Conservation (phyloP, 2,113 vertebrate species). For the Oophaga pumilio region DNA sequence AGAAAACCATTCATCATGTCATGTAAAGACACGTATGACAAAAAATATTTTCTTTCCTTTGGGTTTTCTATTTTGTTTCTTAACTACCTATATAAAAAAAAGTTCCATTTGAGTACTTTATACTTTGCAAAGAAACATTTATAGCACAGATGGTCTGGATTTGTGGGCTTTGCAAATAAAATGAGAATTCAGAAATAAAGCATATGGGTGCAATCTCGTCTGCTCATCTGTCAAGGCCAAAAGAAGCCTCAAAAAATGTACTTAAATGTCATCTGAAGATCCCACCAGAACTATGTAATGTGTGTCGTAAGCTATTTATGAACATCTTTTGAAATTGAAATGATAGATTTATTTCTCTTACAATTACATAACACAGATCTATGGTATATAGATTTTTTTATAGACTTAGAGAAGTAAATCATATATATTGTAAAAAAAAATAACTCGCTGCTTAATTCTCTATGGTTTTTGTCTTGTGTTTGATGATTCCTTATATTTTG, state of each 20-base stretch:
- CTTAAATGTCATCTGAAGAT: slow-evolving; percentile 59
- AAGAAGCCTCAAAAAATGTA: slow-evolving; percentile 63
- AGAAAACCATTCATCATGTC: slow-evolving; percentile 11
- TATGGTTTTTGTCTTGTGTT: too few species aligned
- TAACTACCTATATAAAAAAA: slow-evolving; percentile 68
- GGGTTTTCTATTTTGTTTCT: slow-evolving; percentile 69
- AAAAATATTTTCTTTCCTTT: slow-evolving; percentile 73
- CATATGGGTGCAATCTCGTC: slow-evolving; percentile 66
- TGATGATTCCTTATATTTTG: too few species aligned
- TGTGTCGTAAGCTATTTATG: slow-evolving; percentile 19
- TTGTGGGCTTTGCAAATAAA: slow-evolving; percentile 71
- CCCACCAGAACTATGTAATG: slow-evolving; percentile 57
- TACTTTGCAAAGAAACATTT: slow-evolving; percentile 62
- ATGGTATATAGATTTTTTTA: too few species aligned
- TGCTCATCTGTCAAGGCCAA: slow-evolving; percentile 61
- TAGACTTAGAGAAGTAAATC: too few species aligned
- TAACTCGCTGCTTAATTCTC: too few species aligned
- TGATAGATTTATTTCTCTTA: not conserved
- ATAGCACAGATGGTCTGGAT: slow-evolving; percentile 69
- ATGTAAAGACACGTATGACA: slow-evolving; percentile 62
- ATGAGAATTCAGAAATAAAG: slow-evolving; percentile 61
- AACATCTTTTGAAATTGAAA: not conserved
- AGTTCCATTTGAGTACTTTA: slow-evolving; percentile 68
- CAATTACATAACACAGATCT: too few species aligned
- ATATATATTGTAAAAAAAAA: too few species aligned